Base-by-base conservation (phyloP, 1,140 invertebrate species). In the Caenorhabditis brenneri region DNA sequence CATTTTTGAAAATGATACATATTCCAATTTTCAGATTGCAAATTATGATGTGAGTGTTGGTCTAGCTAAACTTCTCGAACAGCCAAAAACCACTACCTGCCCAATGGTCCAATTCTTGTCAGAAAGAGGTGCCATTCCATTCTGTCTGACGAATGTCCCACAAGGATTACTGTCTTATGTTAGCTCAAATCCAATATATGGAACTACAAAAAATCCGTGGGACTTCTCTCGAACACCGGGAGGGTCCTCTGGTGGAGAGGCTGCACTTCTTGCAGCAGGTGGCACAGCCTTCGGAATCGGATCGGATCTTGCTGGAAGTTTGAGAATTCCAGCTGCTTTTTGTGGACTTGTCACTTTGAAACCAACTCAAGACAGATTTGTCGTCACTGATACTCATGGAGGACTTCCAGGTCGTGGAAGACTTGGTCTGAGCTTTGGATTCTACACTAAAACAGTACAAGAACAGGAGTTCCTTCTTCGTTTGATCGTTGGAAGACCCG, bases 81-180 rank as follows among this genome's bases (percentile, higher is more conserved):
- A 89, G n/a, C 91, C 92, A 19, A 86, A 88, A 2, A 58, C 22
- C 3, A 79, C 83, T 6, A 89, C 90, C 58, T 90, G 92, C 7
- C 87, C 87, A 9, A 31, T 92, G 60, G 90, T 93, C 5, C 19
- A 53, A 29, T 88, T 86, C 29, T 87, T 88, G 27, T 51, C 84
- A 79, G 16, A 81, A 86, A 24, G 83, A 88, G 27, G 92, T 46
- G 91, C 91, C 10, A 86, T 92, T 39, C 92, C 92, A 1, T 92
- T 92, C 87, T 89, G 88, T 49, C 89, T 91, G 82, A 93, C 92
- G 4, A 92, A 93, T 85, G 88, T 92, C 5, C 92, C 92, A 19
- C 92, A 92, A 84, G 88, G 88, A n/a, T 79, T 91, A n/a, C 74
- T 91, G 0, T 89, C 88, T n/a, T 91, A 87, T 81, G 87, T 88